Conservation (phyloP, 2,113 vertebrate species). For the Caretta caretta region DNA sequence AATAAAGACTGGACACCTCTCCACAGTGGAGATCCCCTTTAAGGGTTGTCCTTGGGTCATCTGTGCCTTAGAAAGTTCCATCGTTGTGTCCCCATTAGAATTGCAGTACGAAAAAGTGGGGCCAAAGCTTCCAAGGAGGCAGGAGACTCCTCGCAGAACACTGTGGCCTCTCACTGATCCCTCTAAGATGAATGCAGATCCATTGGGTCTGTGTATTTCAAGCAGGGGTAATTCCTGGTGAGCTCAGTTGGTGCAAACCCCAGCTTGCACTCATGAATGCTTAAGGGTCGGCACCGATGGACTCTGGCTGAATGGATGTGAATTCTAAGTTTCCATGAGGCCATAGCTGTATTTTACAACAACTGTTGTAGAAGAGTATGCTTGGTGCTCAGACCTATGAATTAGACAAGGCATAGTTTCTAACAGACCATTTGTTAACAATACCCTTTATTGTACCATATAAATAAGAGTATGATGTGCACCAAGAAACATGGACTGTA, state of each 20-base stretch:
- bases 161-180: not conserved
- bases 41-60: not conserved
- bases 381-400: not conserved
- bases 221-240: not conserved
- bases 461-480: not conserved
- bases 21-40: not conserved
- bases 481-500: rapidly evolving
- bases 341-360: not conserved
- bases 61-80: rapidly evolving
- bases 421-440: not conserved
- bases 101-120: not conserved
- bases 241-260: not conserved
- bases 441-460: not conserved
- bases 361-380: no score
- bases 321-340: not conserved
- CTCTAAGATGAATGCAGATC: not conserved
- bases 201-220: not conserved
- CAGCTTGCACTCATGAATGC: not conserved
- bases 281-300: not conserved
- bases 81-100: not conserved
- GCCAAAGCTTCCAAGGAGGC: not conserved
- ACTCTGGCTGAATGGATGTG: not conserved
- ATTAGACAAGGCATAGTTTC: not conserved
- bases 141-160: not conserved
- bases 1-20: rapidly evolving